Evolutionary conservation across 1,140 invertebrate genomes (phyloP), one percentile per base, ranked within the genome.

Genomic region (Monochamus saltuarius): DNA sequence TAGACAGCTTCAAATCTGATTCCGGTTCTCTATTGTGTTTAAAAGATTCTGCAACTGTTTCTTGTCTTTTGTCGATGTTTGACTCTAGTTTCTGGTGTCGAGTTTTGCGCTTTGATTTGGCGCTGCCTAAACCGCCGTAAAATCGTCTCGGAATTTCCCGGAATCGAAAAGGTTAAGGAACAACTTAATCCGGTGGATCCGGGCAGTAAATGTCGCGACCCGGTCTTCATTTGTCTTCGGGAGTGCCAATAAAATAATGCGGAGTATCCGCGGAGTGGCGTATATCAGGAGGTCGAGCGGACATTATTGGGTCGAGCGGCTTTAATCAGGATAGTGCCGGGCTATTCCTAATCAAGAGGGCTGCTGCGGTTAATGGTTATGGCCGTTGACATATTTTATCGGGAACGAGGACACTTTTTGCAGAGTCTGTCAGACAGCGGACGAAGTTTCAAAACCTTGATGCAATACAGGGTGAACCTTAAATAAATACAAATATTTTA

Each of bases 161-260:
- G 14, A 36, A 11, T 22, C 34, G 49, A 51, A 51, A 51, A 51
- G 49, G 49, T 46, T 46, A 46, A 46, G 17, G 17, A 14, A 8
- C 22, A 46, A 56, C 29, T 45, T 51, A 59, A 29, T 61, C 49
- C 35, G 14, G 36, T 34, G 45, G 45, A 45, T 57, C 39, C 14
- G n/a, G n/a, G 61, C 45, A 37, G 55, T 63, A 63, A 63, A 58
- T 57, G 61, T 63, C 61, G 46, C 53, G 56, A 63, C 56, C 56
- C 56, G 52, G 61, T 63, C 61, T 63, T 58, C 61, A 63, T 63
- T 63, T 59, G 56, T 63, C 61, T 63, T 53, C 49, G 29, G 39
- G 45, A 63, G 61, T 50, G 40, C 61, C 61, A 58, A 63, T 63
- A 63, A 63, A 63, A 63, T 63, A 55, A 63, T 63, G 55, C 53